Evolutionary conservation across 2,888 invertebrate genomes (phyloP), one percentile per base, ranked within the genome.

Genomic region (Trilocha varians): DNA sequence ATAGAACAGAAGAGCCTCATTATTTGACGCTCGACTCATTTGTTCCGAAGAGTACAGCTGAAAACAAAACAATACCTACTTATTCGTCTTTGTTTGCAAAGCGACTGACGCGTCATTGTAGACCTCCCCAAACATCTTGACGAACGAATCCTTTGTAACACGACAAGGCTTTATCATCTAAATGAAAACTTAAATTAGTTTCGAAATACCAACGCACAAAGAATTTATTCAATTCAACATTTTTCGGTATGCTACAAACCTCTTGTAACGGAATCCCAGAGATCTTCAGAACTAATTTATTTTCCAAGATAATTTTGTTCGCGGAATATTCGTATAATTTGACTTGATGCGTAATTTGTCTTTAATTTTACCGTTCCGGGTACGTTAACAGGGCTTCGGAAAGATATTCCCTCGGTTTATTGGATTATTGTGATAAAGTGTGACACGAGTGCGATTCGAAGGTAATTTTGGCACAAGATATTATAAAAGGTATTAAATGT

Each of bases 161-260:
- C 53, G 57, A 72, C 44, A 53, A 55, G 61, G 54, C 51, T 66
- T 64, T 56, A 54, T 62, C 57, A 54, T 60, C 52, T 62, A 65
- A 67, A 69, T 67, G 67, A 63, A 75, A 75, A 74, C 75, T 75
- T 75, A 65, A 73, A 78, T 77, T 76, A 74, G 63, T 69, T 65
- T 55, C 48, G 35, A 34, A 39, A 38, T 40, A 38, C 32, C 16
- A 16, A 38, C 39, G 40, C 47, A 62, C 54, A 58, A 57, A 62
- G 38, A 49, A 55, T 53, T 48, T 41, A 46, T 49, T 49, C 52
- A 51, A 46, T 13, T 15, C 35, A 25, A 17, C 15, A 13, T 34
- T 38, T 32, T 38, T 32, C 32, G 25, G 25, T 9, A 25, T 25
- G 1, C 3, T 25, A 25, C 25, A 25, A 25, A 5, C 5, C 25